Evolutionary conservation across 2,888 invertebrate species (phyloP), one percentile per base, ranked within the genome.

Genomic region (Thymelicus sylvestris): DNA sequence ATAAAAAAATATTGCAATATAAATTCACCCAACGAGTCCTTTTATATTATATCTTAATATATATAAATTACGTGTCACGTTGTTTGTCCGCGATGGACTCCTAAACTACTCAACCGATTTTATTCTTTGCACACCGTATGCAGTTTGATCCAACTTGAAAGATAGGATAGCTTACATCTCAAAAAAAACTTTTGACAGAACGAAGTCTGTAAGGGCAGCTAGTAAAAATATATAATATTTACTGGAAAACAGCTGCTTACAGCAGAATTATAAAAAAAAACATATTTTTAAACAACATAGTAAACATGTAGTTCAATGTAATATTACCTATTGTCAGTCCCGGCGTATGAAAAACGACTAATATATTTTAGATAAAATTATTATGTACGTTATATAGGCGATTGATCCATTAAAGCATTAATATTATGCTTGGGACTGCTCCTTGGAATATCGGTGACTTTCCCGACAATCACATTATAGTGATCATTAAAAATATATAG

Each of bases 401-500:
- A 31, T 48, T 50, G 8, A 7, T 13, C 24, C 6, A 50, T 50
- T 64, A 64, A 64, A 64, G 64, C 52, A 64, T 12, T 19, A 10
- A 6, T 63, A 52, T 64, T 64, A 50, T 64, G 52, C 64, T 39
- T 24, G 48, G 31, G 47, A 63, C 63, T 63, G 47, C 12, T 62
- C 12, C 5, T 47, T 7, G 19, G 13, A 12, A 47, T 24, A 8
- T 44, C 44, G 10, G 31, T 3, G 12, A 44, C 8, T 12, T 44
- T 44, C 12, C 12, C 44, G 44, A 44, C 12, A 3, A 12, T 12
- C 12, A 3, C 44, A 44, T 8, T 12, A 44, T 12, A 8, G 12
- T 44, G 10, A 44, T 44, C 8, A 44, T 44, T 44, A 12, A 1
- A 44, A 44, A 44, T 8, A 44, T 8, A 12, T 44, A 10, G 44